Evolutionary conservation across 1,140 invertebrate genomes (phyloP), one percentile per base, ranked within the genome.

Genomic region (Rhyacophila brunnea): DNA sequence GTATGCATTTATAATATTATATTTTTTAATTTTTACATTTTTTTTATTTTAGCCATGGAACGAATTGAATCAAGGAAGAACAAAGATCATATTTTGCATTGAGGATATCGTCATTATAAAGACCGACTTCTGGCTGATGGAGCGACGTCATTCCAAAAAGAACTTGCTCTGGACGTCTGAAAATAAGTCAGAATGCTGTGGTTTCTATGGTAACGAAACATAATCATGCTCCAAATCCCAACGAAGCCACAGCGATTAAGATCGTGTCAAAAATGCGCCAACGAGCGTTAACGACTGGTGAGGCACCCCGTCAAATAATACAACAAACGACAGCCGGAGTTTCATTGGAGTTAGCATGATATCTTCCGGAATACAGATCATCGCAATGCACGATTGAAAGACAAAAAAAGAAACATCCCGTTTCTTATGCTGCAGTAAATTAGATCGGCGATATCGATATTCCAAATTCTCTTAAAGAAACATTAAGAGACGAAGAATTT

Each of bases 21-120:
- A n/a, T n/a, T n/a, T n/a, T n/a, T n/a, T n/a, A n/a, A 14, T 14
- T 42, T 35, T 9, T 50, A 13, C 13, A 1, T 34, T 50, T 34
- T 50, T 50, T 2, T 50, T 9, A 46, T 49, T 49, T 49, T 17
- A 52, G 50, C 15, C n/a, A 43, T 18, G 15, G 50, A 52, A 52
- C 50, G 15, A 23, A 52, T 28, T n/a, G 15, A 19, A 40, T 52
- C 50, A 38, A 32, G 19, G 36, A 38, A 36, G 40, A 15, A 40
- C 1, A 52, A 15, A 14, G 18, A 52, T 19, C 50, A 40, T 40
- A 18, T 52, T 42, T 38, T 52, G 17, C 2, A 40, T 17, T 1
- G 17, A 40, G 50, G 50, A 40, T 52, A 52, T 40, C 15, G 36
- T 10, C 20, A 40, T 52, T 35, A 35, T 14, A 52, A 19, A 43